These are phyloP conservation scores for Pseudorectes ferrugineus DNA, from an alignment of 2,113 vertebrate species.

Conservation along the genomic window DNA sequence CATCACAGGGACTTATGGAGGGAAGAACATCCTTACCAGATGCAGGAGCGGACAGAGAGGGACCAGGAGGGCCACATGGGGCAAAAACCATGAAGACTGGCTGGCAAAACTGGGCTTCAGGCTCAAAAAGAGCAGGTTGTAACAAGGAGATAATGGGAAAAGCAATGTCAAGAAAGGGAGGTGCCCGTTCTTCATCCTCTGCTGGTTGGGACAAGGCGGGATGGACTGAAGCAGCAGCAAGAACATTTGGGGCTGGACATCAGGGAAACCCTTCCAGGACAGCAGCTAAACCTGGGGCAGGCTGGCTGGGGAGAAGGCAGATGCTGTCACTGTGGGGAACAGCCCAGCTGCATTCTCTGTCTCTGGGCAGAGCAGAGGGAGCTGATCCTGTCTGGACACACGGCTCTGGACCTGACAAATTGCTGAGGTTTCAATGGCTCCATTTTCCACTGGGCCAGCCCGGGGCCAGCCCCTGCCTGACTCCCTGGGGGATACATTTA, in stretches of 20 bases:
- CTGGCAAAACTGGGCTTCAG: neutral
- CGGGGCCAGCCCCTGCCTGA: too few species aligned
- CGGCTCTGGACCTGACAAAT: too few species aligned
- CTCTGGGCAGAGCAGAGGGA: too few species aligned
- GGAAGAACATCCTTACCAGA: neutral
- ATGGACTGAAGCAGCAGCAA: neutral
- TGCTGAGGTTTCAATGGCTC: too few species aligned
- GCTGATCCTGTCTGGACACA: too few species aligned
- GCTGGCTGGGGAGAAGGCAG: neutral
- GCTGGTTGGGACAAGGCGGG: neutral
- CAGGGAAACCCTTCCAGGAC: neutral
- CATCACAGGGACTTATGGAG: neutral
- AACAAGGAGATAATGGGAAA: neutral
- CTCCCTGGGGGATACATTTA: too few species aligned
- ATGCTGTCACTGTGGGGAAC: rapidly evolving
- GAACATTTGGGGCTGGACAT: neutral
- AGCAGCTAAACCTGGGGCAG: rapidly evolving
- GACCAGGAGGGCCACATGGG: neutral
- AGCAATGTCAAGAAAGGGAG: neutral
- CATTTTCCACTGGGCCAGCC: too few species aligned
- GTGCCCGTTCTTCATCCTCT: neutral
- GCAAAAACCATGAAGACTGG: neutral
- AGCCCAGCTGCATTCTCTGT: neutral
- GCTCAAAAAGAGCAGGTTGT: neutral
- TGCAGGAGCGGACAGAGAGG: neutral